Evolutionary conservation across 2,113 vertebrate species (phyloP), one percentile per base, ranked within the genome.

Genomic region (Sarotherodon lohbergeri): DNA sequence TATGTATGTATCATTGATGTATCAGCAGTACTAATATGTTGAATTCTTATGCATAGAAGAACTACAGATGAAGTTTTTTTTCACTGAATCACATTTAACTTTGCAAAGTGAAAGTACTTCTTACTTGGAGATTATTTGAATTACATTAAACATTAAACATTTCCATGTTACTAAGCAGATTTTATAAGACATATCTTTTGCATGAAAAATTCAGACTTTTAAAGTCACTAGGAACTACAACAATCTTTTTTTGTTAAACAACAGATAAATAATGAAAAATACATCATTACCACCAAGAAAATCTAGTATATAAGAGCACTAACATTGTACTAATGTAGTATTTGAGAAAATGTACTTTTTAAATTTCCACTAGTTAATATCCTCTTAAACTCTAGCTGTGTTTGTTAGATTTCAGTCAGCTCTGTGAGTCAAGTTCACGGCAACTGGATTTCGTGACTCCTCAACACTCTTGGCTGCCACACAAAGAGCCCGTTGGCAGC

Each of bases 381-480:
- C n/a, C 61, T 52, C 46, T 79, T 68, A 29, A 89, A 61, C 36
- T 92, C 73, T 29, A 84, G 41, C 55, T 95, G 94, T 91, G 90
- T 88, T 93, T 96, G 93, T 97, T 96, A 90, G 90, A 83, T 94
- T 96, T 93, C 93, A 92, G 95, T 86, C 85, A 92, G 88, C 91
- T 80, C 82, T 50, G 86, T 94, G 93, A 95, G 95, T 96, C 94
- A 92, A 91, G 95, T 97, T 96, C 91, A 95, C 88, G 90, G 95
- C 93, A 93, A 92, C 93, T 87, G 88, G 90, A 81, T 96, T 96
- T 91, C 84, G 92, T 91, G 92, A 91, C 91, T 92, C 80, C 92
- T 95, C 85, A 95, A 91, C 89, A 94, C 93, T 85, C 85, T 95
- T 95, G 94, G 92, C 94, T 94, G 87, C 91, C 91, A 93, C 94